phyloP scores from a whole-genome alignment of 2,888 invertebrate species.

The Sarcophaga caerulescens region DNA sequence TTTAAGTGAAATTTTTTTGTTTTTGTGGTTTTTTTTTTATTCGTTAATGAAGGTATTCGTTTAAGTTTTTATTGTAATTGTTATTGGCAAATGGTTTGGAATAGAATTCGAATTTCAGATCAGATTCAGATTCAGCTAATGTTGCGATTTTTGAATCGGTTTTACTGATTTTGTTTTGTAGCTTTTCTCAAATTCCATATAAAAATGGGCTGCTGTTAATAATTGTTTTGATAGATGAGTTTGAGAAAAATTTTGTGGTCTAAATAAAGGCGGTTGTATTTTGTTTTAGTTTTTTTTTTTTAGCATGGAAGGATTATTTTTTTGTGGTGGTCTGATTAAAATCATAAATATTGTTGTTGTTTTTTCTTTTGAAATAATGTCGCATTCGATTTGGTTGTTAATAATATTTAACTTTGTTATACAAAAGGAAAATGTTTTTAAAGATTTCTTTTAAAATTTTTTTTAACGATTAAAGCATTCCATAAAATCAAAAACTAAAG shows the following conservation, averaged over 20 bases:
- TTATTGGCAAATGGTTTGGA: background rate
- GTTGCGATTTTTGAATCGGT: slow-evolving; percentile 49
- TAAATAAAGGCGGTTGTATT: slow-evolving; percentile 35
- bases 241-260: slow-evolving; percentile 49
- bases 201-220: slow-evolving; percentile 39
- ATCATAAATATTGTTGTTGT: background rate
- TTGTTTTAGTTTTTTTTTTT: no score
- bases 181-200: slow-evolving; percentile 42
- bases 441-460: slow-evolving; percentile 30
- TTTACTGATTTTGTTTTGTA: slow-evolving; percentile 18
- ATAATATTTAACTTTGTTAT: background rate
- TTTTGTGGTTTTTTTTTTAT: background rate
- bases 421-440: slow-evolving; percentile 57
- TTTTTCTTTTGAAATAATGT: slow-evolving; percentile 42
- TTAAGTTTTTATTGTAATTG: slow-evolving; percentile 28
- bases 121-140: slow-evolving; percentile 21
- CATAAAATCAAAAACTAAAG: slow-evolving; percentile 36
- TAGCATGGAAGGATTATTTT: slow-evolving; percentile 48
- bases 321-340: slow-evolving; percentile 42
- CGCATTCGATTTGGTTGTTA: slow-evolving; percentile 33
- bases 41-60: slow-evolving; percentile 14
- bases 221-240: slow-evolving; percentile 47
- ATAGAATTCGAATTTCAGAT: slow-evolving; percentile 41
- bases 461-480: slow-evolving; percentile 58
- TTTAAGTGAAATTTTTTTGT: slow-evolving; percentile 22